These are phyloP conservation scores for Clinocottus analis DNA, from an alignment of 2,113 vertebrate genomes.

Conservation along the genomic window DNA sequence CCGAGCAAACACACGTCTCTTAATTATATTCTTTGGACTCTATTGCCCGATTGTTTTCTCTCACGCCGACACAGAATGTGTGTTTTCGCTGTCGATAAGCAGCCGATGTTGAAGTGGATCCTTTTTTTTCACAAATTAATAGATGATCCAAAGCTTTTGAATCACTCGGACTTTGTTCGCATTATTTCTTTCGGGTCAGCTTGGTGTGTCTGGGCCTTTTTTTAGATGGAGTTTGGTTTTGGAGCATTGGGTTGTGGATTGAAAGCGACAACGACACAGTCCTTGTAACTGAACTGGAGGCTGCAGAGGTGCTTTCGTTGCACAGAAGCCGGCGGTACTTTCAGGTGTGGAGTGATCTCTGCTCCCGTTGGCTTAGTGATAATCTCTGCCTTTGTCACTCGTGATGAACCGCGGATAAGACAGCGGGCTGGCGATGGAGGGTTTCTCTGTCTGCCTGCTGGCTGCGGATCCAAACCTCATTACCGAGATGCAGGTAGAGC, in stretches of 20 bases:
- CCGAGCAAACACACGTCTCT: background rate
- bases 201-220: background rate
- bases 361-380: constrained; percentile 6
- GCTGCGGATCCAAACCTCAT: constrained; percentile 37
- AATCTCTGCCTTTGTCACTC: constrained; percentile 26
- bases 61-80: background rate
- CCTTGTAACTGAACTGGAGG: background rate
- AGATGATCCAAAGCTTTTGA: background rate
- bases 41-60: background rate
- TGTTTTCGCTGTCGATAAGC: background rate
- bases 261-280: background rate
- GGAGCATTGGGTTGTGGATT: background rate
- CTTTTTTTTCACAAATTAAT: background rate
- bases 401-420: constrained; percentile 39
- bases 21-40: background rate
- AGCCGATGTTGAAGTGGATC: background rate
- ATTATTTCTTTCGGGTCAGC: background rate
- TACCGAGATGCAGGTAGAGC: constrained; percentile 35
- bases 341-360: constrained; percentile 7
- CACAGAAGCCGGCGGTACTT: background rate
- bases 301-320: background rate
- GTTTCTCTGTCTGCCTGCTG: constrained; percentile 16
- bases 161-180: background rate
- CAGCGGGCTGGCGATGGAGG: background rate
- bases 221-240: background rate